phyloP scores from a whole-genome alignment of 1,140 invertebrate species.

The Coenobita brevimanus region DNA sequence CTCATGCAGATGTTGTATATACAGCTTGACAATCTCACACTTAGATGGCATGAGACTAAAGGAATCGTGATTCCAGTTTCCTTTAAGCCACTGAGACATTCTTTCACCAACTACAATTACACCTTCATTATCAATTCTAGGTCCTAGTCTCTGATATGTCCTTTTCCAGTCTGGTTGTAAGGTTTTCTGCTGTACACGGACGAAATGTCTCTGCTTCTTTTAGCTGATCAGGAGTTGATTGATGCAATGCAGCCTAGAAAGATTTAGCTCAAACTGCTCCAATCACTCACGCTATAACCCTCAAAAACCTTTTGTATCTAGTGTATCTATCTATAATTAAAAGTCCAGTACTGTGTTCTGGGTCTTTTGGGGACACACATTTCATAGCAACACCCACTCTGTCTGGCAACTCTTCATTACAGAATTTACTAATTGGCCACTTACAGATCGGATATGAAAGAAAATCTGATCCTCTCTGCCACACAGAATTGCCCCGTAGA shows the following conservation, averaged over 20 bases:
- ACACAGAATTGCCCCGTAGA: constrained; percentile 1
- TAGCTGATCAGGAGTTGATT: neutral
- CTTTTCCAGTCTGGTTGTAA: neutral
- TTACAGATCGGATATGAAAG: neutral
- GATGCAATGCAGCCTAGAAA: neutral
- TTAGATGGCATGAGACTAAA: neutral
- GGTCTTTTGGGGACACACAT: neutral
- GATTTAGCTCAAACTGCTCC: neutral
- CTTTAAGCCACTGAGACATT: constrained; percentile 15
- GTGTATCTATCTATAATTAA: constrained; percentile 7
- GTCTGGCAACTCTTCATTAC: constrained; percentile 15
- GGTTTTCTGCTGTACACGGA: neutral
- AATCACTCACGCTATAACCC: constrained; percentile 1
- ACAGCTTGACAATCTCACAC: neutral
- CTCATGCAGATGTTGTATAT: neutral
- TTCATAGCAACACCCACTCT: constrained; percentile 3
- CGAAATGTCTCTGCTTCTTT: neutral
- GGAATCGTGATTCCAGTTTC: neutral
- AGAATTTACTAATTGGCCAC: constrained; percentile 14
- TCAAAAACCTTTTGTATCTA: constrained; percentile 1
- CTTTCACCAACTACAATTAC: constrained; percentile 15
- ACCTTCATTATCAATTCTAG: neutral
- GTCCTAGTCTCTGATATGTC: constrained; percentile 1
- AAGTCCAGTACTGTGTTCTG: neutral
- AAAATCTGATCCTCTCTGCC: constrained; percentile 23